These are phyloP conservation scores for Calcarius lapponicus DNA, from an alignment of 2,797 vertebrate genomes.

Conservation along the genomic window DNA sequence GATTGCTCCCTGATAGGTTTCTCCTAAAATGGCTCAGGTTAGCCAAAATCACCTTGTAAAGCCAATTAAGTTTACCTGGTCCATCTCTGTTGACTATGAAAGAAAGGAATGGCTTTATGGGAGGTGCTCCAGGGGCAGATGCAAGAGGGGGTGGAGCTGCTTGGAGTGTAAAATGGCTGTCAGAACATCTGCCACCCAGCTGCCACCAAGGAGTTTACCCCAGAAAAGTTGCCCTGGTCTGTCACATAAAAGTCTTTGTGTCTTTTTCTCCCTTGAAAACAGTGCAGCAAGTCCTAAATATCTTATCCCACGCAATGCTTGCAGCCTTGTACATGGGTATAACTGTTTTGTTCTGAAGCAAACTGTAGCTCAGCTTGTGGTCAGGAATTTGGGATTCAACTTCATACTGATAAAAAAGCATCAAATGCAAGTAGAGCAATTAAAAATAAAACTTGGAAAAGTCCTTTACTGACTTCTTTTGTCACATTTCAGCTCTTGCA, in stretches of 20 bases:
- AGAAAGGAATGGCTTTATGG: background rate
- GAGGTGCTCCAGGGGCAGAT: background rate
- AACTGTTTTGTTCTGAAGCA: background rate
- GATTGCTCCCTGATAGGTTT: background rate
- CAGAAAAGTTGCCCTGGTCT: background rate
- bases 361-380: accelerated
- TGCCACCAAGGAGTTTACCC: background rate
- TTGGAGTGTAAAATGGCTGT: background rate
- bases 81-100: background rate
- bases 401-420: background rate
- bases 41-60: background rate
- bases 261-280: background rate
- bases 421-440: background rate
- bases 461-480: background rate
- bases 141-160: background rate
- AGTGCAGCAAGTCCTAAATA: background rate
- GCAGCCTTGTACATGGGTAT: background rate
- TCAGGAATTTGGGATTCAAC: background rate
- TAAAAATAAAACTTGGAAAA: background rate
- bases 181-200: background rate
- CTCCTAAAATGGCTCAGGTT: background rate
- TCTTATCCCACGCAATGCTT: background rate
- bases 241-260: background rate
- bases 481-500: background rate
- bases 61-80: background rate